These are phyloP conservation scores for Characodon lateralis DNA, from an alignment of 2,797 vertebrate species.

Conservation along the genomic window DNA sequence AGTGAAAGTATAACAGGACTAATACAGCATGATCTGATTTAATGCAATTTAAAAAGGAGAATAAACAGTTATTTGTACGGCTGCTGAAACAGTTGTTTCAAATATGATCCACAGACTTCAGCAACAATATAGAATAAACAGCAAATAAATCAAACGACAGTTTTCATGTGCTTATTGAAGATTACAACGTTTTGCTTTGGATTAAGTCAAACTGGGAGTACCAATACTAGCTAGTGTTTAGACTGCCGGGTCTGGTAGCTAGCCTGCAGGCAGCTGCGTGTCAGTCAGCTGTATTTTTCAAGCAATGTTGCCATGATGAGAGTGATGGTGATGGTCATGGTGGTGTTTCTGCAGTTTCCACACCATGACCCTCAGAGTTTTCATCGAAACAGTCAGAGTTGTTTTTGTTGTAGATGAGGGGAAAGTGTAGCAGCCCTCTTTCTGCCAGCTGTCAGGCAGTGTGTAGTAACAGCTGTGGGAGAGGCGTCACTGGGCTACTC, in stretches of 20 bases:
- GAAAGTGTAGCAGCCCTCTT: neutral
- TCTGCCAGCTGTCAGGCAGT: neutral
- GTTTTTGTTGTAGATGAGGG: neutral
- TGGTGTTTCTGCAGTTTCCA: no score
- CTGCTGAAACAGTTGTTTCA: neutral
- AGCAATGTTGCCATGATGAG: neutral
- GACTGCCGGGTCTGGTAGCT: no score
- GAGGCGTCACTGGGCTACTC: neutral
- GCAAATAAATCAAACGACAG: neutral
- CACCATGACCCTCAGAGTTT: neutral
- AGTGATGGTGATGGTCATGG: neutral
- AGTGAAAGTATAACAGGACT: neutral
- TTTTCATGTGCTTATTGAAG: neutral
- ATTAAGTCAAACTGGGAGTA: neutral
- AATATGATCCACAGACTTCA: no score
- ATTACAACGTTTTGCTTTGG: neutral
- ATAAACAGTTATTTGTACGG: neutral
- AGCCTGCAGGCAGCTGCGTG: neutral
- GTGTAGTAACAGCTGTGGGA: neutral
- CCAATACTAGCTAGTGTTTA: neutral
- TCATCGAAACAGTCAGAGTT: neutral
- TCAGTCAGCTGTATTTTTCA: neutral
- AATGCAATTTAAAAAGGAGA: neutral
- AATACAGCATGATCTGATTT: no score
- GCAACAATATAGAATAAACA: neutral